These are phyloP conservation scores for Lasioglossum morio DNA, from an alignment of 2,888 invertebrate genomes.

Conservation along the genomic window DNA sequence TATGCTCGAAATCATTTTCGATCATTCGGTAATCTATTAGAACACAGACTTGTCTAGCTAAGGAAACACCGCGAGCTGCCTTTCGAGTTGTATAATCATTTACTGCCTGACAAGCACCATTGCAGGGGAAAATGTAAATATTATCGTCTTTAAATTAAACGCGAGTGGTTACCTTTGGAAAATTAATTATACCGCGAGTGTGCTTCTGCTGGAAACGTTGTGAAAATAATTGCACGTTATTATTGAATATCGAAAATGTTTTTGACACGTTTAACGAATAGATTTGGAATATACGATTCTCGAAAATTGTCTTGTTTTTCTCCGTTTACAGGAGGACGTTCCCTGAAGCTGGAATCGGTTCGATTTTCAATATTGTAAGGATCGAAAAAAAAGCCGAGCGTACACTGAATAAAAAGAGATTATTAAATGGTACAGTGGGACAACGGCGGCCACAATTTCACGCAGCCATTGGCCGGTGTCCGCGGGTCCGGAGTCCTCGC, in stretches of 20 bases:
- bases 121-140: neutral
- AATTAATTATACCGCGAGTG: neutral
- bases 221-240: neutral
- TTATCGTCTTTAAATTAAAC: neutral
- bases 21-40: neutral
- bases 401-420: neutral
- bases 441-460: slow-evolving; percentile 1
- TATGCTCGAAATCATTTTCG: neutral
- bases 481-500: neutral
- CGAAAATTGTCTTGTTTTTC: neutral
- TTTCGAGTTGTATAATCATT: neutral
- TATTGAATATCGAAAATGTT: neutral
- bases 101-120: neutral
- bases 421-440: neutral
- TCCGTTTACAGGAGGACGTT: neutral
- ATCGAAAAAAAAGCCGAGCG: neutral
- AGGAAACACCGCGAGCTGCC: neutral
- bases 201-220: neutral
- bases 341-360: neutral
- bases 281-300: neutral
- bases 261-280: neutral
- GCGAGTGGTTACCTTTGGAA: neutral
- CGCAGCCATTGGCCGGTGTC: neutral
- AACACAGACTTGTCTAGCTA: neutral
- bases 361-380: neutral